A percentile compares a stretch with the other conserved stretches of the same genome.
These are phyloP conservation scores for Clivina fossor DNA, from an alignment of 2,888 invertebrate species.

Conservation along the genomic window DNA sequence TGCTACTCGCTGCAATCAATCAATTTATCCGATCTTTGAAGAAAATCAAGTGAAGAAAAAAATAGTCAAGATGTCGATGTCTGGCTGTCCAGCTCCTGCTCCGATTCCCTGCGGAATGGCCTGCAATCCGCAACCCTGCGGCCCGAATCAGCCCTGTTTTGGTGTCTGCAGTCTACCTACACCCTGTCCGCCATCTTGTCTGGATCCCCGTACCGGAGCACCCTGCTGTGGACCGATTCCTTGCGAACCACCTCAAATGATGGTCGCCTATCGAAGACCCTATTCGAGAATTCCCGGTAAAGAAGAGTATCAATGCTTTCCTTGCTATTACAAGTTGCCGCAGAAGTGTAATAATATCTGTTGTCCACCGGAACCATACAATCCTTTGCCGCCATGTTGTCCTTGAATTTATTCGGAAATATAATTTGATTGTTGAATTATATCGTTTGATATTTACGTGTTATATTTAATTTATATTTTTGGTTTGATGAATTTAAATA, in stretches of 20 bases:
- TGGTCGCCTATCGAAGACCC: conserved; percentile 56
- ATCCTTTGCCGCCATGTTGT: conserved; percentile 16
- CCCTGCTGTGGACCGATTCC: conserved; percentile 44
- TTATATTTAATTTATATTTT: too few relatives aligned
- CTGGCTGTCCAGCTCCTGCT: too few relatives aligned
- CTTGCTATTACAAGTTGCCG: conserved; percentile 40
- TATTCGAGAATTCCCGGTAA: conserved; percentile 47
- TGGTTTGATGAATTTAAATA: too few relatives aligned
- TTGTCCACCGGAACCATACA: conserved; percentile 22
- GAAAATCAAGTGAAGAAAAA: too few relatives aligned
- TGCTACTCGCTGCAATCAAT: too few relatives aligned
- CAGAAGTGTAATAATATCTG: conserved; percentile 6
- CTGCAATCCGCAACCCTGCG: conserved; percentile 19
- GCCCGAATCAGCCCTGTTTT: conserved; percentile 47
- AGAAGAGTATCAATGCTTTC: conserved; percentile 49
- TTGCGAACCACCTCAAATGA: conserved; percentile 46
- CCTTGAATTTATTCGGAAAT: too few relatives aligned
- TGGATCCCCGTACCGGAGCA: conserved; percentile 45
- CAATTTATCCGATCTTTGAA: too few relatives aligned
- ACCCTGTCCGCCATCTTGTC: conserved; percentile 49
- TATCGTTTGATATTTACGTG: too few relatives aligned
- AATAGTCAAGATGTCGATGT: too few relatives aligned
- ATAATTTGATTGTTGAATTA: too few relatives aligned
- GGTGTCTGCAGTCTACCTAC: conserved; percentile 54
- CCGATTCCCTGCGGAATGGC: too few relatives aligned